These are phyloP conservation scores for Coelopa frigida DNA, from an alignment of 1,140 invertebrate species.

Conservation along the genomic window DNA sequence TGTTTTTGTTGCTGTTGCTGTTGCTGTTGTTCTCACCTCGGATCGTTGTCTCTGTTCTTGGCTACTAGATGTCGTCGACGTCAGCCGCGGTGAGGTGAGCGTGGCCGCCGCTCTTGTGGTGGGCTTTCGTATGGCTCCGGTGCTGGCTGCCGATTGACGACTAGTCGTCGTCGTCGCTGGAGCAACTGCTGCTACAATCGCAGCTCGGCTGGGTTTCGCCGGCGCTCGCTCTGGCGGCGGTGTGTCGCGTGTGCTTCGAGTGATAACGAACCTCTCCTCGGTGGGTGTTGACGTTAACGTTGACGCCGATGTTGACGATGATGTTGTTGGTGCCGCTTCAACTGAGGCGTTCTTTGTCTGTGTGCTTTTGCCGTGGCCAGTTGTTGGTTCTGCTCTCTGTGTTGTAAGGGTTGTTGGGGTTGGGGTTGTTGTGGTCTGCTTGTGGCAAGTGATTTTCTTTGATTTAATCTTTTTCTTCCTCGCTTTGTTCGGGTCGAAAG, in stretches of 20 bases:
- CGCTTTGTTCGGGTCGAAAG: constrained; percentile 11
- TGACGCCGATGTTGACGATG: constrained; percentile 4
- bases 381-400: no score
- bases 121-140: constrained; percentile 10
- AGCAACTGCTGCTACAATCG: not conserved
- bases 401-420: not conserved
- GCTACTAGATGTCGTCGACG: not conserved
- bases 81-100: not conserved
- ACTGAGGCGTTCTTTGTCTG: no score
- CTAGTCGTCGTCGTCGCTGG: not conserved
- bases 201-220: constrained; percentile 34
- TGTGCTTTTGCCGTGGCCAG: no score
- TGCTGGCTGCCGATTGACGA: not conserved
- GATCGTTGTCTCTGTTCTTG: not conserved
- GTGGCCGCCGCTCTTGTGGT: constrained; percentile 3
- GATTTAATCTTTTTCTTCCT: constrained; percentile 12
- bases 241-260: constrained; percentile 36
- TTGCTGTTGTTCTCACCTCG: not conserved
- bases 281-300: constrained; percentile 7
- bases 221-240: constrained; percentile 38
- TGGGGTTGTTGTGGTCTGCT: constrained; percentile 7
- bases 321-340: no score
- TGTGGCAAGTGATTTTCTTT: constrained; percentile 7
- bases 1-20: not conserved
- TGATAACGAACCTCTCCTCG: constrained; percentile 38